Base-by-base conservation (phyloP, 35 echinoderm and acorn worm genomes). In the Acanthaster planci region DNA sequence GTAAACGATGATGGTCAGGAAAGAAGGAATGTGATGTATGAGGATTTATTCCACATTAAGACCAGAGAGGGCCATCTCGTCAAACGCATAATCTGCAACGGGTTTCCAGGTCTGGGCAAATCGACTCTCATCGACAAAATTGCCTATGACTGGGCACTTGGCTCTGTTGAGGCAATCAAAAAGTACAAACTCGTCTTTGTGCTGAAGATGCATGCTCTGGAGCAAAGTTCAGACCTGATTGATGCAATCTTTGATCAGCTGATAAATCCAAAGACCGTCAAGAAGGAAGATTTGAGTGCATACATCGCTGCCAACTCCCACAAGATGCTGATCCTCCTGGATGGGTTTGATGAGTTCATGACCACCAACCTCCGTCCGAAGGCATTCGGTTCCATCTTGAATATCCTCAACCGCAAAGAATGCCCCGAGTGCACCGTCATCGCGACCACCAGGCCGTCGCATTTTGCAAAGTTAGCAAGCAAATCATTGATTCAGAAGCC, bases 301-400 rank as follows among this genome's bases (percentile, higher is more conserved):
- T 72, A 72, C 5, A 72, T 72, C 34, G 34, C 23, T 23, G 10
- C 0, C 64, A 72, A 36, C 64, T 26, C 64, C 30, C 26, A 7
- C 26, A 72, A 72, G n/a, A 26, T 72, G 23, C 29, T 72, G 19
- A 72, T 72, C 15, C 64, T 72, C 23, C 34, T 72, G 8, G 64
- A 72, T 72, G 64, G 64, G 23, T 72, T 72, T 72, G 64, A 72
- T 29, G 64, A 72, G n/a, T 72, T 72, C 34, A 72, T 31, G 64
- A 72, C 64, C 23, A 36, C 64, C 30, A 72, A 72, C 29, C 0
- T 72, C 26, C 8, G 8, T 2, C 34, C 64, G 34, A 31, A 5
- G 18, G 23, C 64, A 30, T 72, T 34, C 30, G 64, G 64, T 72
- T 0, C 7, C n/a, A 2, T 72, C n/a, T 29, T 14, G 23, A 26